Evolutionary conservation across 2,888 invertebrate genomes (phyloP).

Genomic region (Anarsia innoxiella): DNA sequence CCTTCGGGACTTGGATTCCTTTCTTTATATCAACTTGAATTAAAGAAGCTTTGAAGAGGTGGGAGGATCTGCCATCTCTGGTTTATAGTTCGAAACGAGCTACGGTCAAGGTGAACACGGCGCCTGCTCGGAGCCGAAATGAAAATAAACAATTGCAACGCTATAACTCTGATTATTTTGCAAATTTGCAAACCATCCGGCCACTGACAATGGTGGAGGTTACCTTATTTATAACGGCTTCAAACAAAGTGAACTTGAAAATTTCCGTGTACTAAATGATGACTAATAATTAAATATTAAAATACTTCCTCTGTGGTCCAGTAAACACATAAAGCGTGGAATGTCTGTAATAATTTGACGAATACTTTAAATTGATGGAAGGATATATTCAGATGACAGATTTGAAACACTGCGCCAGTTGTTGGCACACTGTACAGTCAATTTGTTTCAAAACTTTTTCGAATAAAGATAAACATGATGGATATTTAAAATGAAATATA

Average conservation of each 20-base stretch:
- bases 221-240: slow-evolving; percentile 15
- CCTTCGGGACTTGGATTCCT: slow-evolving; percentile 9
- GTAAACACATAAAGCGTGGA: no score
- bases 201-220: slow-evolving; percentile 27
- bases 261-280: no score
- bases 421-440: no score
- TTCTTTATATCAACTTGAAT: not conserved
- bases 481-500: no score
- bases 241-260: no score
- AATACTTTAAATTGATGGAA: not conserved
- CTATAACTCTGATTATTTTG: slow-evolving; percentile 36
- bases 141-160: slow-evolving; percentile 46
- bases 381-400: no score
- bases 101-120: slow-evolving; percentile 58
- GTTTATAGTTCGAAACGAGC: slow-evolving; percentile 42
- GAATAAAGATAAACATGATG: no score
- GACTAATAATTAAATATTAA: no score
- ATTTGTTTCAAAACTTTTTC: no score
- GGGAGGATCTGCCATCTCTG: slow-evolving; percentile 42
- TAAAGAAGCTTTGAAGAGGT: slow-evolving; percentile 18
- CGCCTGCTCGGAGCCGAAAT: slow-evolving; percentile 41
- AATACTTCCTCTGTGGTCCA: no score
- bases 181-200: slow-evolving; percentile 35
- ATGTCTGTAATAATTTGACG: not conserved
- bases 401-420: no score